Base-by-base conservation (phyloP, 1,140 invertebrate species). In the Aphidius ervi region DNA sequence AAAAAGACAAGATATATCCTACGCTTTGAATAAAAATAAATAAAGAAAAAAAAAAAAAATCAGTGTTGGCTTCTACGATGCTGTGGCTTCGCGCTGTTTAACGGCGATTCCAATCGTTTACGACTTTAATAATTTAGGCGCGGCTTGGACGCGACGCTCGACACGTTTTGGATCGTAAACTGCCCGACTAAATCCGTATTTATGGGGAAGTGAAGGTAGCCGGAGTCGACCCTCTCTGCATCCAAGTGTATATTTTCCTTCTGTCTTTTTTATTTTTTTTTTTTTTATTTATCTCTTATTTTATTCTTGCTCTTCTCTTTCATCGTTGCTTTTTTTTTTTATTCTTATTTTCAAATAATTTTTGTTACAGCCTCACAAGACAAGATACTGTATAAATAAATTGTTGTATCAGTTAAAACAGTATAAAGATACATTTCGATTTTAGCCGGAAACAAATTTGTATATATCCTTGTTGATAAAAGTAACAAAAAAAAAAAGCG, bases 71-170 rank as follows among this genome's bases (percentile, higher is more conserved):
- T 68, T 71, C 72, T 72, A 46, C 39, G 54, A 61, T 46, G 48
- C 58, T 62, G 42, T 42, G 10, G 54, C 46, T 45, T 61, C 68
- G 67, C 70, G 75, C 66, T 71, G 70, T 75, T 78, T 78, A 77
- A 78, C 74, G 76, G 76, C 75, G 71, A 77, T 78, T 76, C 76
- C 75, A 73, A 77, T 78, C 76, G 75, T 78, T 78, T 78, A 77
- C 76, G 76, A 78, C 75, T 78, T 77, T 78, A 78, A 78, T 78
- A 78, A 78, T 78, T 78, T 78, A 78, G 75, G 74, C 76, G 72
- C 76, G 73, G 71, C 72, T 67, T 67, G 68, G 73, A 76, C 73
- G 70, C 74, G 74, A 77, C 73, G 72, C 68, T 77, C 74, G 76
- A 77, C 75, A 76, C 76, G 76, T 78, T 78, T 78, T 77, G 68